A percentile compares a stretch with the other conserved stretches of the same genome.
These are phyloP conservation scores for Lasiurus borealis DNA, from an alignment of 2,113 vertebrate genomes.

Conservation along the genomic window DNA sequence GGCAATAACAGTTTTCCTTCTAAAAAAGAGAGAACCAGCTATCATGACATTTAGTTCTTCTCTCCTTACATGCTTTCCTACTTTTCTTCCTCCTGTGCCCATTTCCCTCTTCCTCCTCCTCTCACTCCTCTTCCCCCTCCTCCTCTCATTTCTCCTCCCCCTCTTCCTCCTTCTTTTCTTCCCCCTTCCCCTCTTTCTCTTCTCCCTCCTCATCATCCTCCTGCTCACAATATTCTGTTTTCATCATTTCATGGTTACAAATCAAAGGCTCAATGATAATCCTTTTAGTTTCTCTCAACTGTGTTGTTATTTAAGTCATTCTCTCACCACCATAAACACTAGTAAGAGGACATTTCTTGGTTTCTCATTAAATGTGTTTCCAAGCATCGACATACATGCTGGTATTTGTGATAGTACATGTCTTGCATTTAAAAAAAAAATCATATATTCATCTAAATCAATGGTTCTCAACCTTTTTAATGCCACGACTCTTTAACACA, in stretches of 20 bases:
- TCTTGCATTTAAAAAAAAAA: neutral
- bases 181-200: too few relatives aligned
- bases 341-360: neutral
- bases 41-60: neutral
- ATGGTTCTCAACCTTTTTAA: neutral
- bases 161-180: neutral
- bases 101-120: neutral
- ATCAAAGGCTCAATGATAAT: neutral
- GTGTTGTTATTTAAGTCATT: slow-evolving; percentile 27
- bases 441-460: neutral
- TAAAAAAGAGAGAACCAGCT: neutral
- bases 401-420: neutral
- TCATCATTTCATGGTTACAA: neutral
- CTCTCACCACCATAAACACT: neutral
- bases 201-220: too few relatives aligned
- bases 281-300: neutral
- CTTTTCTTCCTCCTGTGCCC: neutral
- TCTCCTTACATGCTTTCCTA: neutral
- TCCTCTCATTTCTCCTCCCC: too few relatives aligned
- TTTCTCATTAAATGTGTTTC: neutral
- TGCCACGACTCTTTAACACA: too few relatives aligned
- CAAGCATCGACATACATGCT: neutral
- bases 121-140: neutral
- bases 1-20: neutral
- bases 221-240: neutral